phyloP scores from a whole-genome alignment of 2,888 invertebrate genomes.

The Diaprepes abbreviatus region DNA sequence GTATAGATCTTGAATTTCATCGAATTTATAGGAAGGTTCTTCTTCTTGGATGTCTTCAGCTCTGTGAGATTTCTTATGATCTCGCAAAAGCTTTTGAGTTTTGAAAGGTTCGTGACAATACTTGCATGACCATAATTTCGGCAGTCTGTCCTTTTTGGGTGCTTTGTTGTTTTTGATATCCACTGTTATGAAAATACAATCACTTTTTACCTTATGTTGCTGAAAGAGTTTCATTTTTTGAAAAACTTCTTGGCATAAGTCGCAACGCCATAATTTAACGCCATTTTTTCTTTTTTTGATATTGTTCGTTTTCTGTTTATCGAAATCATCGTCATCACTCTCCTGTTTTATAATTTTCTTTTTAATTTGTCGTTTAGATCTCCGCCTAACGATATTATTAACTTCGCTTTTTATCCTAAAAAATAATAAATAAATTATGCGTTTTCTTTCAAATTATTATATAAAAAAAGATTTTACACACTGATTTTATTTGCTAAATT shows the following conservation, averaged over 20 bases:
- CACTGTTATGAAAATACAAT: background rate
- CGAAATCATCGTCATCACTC: background rate
- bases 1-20: conserved; percentile 56
- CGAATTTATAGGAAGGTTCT: conserved; percentile 56
- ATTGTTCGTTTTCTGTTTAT: background rate
- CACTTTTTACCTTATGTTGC: background rate
- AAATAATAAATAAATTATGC: background rate
- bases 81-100: conserved; percentile 15
- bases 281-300: background rate
- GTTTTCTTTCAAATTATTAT: no score
- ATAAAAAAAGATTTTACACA: no score
- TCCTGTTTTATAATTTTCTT: background rate
- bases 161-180: background rate
- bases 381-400: background rate
- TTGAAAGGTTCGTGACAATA: conserved; percentile 33
- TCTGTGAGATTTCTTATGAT: conserved; percentile 43
- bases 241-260: background rate
- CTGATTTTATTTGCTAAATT: no score
- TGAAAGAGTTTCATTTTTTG: background rate
- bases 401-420: background rate
- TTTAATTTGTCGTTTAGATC: background rate
- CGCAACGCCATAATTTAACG: background rate
- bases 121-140: conserved; percentile 33
- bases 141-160: background rate
- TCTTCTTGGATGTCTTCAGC: conserved; percentile 24